A percentile compares a stretch with the other conserved stretches of the same genome.
phyloP scores from a whole-genome alignment of 2,888 invertebrate species.

The Lasioglossum marginatum region DNA sequence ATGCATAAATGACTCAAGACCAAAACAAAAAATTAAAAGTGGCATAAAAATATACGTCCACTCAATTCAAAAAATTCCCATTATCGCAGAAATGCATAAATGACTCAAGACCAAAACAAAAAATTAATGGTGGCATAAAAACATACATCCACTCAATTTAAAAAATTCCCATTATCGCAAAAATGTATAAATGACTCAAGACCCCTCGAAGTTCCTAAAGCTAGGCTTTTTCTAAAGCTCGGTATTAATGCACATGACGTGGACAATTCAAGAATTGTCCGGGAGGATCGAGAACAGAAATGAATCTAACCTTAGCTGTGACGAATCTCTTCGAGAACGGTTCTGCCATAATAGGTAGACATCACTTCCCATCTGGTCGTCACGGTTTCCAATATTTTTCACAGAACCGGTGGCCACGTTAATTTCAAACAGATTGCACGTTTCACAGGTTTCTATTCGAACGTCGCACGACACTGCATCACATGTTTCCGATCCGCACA shows the following conservation, averaged over 20 bases:
- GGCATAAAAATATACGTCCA: too few species aligned
- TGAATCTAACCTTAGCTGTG: slow-evolving; percentile 78
- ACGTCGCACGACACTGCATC: slow-evolving; percentile 43
- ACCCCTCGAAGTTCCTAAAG: background rate
- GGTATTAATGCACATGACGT: background rate
- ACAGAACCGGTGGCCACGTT: slow-evolving; percentile 53
- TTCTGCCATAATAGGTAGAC: slow-evolving; percentile 84
- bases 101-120: too few species aligned
- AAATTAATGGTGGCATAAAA: too few species aligned
- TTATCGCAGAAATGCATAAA: too few species aligned
- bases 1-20: too few species aligned
- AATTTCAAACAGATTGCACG: slow-evolving; percentile 44
- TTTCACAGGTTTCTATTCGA: slow-evolving; percentile 42
- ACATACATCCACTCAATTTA: too few species aligned
- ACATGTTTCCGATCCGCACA: slow-evolving; percentile 35
- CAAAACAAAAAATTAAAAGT: too few species aligned
- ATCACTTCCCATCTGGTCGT: slow-evolving; percentile 74
- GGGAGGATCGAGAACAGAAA: background rate
- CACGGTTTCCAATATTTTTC: slow-evolving; percentile 64
- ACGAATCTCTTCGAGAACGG: slow-evolving; percentile 80
- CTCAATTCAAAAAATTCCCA: too few species aligned
- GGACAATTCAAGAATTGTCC: background rate
- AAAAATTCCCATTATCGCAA: too few species aligned
- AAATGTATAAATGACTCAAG: too few species aligned
- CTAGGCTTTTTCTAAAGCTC: background rate